Percentiles rank a stretch among this genome's conserved stretches.
Evolutionary conservation across 1,140 invertebrate genomes (phyloP).

Genomic region (Zeugodacus cucurbitae): DNA sequence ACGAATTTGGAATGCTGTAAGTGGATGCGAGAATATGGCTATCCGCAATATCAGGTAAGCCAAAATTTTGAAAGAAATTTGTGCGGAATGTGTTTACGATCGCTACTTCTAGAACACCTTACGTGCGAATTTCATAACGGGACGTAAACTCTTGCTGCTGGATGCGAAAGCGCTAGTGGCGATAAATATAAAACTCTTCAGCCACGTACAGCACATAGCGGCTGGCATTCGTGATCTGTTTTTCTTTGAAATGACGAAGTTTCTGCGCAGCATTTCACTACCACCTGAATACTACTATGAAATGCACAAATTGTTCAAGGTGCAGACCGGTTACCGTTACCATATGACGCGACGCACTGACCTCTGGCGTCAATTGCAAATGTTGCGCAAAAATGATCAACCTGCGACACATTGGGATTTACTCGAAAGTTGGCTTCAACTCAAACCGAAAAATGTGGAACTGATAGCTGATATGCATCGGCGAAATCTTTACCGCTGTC

Average conservation of each 20-base stretch:
- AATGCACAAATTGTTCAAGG: constrained; percentile 55
- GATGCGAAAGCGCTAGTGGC: constrained; percentile 56
- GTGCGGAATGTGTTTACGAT: neutral
- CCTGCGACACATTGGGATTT: constrained; percentile 38
- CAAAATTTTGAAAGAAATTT: neutral
- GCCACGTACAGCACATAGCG: constrained; percentile 56
- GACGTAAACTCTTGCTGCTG: constrained; percentile 54
- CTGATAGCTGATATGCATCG: neutral
- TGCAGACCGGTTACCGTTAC: constrained; percentile 53
- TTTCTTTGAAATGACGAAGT: constrained; percentile 52
- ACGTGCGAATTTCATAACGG: constrained; percentile 58
- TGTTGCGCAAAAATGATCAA: constrained; percentile 30
- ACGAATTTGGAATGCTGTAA: constrained; percentile 54
- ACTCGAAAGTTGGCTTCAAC: constrained; percentile 30
- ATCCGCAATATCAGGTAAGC: constrained; percentile 58
- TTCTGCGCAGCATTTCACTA: constrained; percentile 43
- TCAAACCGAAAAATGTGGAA: neutral
- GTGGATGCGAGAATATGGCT: constrained; percentile 56
- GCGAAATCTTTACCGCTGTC: constrained; percentile 5
- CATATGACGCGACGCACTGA: constrained; percentile 56
- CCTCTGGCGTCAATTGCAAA: constrained; percentile 51
- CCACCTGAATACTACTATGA: constrained; percentile 49
- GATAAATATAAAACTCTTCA: constrained; percentile 57
- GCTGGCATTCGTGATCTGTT: constrained; percentile 54
- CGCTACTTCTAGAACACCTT: constrained; percentile 54